phyloP scores from a whole-genome alignment of 2,797 vertebrate species.

The Novumbra hubbsi region DNA sequence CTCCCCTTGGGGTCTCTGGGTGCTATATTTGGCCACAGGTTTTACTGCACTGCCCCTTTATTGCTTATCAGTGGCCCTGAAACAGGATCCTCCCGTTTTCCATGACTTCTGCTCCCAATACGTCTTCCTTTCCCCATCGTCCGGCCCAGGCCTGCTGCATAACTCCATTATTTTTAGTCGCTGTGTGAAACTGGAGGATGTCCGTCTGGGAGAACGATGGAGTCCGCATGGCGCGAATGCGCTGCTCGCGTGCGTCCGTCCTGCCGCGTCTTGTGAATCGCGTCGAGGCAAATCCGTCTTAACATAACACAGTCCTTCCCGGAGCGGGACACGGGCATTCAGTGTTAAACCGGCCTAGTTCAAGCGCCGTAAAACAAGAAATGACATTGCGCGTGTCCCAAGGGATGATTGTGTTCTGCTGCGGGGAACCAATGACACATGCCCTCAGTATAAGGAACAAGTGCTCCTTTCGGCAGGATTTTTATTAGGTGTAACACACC shows the following conservation, averaged over 20 bases:
- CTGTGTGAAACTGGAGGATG: slow-evolving; percentile 69
- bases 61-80: slow-evolving; percentile 73
- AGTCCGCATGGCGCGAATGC: too few relatives aligned
- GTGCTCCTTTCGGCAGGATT: slow-evolving; percentile 6
- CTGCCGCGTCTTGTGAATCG: too few relatives aligned
- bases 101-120: slow-evolving; percentile 72
- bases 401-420: background rate
- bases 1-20: slow-evolving; percentile 46
- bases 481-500: slow-evolving; percentile 35
- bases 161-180: slow-evolving; percentile 73
- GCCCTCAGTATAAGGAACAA: slow-evolving; percentile 11
- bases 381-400: background rate
- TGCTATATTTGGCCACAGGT: slow-evolving; percentile 66
- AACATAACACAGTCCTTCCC: too few relatives aligned
- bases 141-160: slow-evolving; percentile 52
- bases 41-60: slow-evolving; percentile 57
- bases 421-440: slow-evolving; percentile 22
- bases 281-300: too few relatives aligned
- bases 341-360: too few relatives aligned
- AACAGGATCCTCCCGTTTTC: slow-evolving; percentile 71
- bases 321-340: too few relatives aligned
- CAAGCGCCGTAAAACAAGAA: background rate
- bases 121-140: slow-evolving; percentile 70
- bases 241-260: background rate
- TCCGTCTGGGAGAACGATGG: slow-evolving; percentile 24